Base-by-base conservation (phyloP, 2,113 vertebrate species). In the Notechis scutatus region DNA sequence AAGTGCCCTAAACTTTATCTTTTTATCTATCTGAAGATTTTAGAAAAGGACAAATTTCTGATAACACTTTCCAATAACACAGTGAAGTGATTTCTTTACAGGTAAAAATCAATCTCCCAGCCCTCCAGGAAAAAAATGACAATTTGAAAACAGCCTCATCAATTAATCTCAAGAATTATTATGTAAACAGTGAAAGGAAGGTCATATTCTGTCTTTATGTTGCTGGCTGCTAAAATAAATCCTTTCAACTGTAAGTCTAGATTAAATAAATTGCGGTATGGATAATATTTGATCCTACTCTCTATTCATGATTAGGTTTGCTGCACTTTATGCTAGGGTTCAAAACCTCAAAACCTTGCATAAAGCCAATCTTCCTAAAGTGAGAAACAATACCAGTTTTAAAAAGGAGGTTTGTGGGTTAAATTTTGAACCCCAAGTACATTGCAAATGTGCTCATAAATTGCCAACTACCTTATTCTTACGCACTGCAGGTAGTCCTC, bases 151-250 rank as follows among this genome's bases (percentile, higher is more conserved):
- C 81, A 95, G 91, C 91, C n/a, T 85, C 88, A 89, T 95, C 94
- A 95, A 91, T 90, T 87, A 93, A 39, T 45, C 91, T 94, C 88
- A 97, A 95, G 97, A 94, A 94, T 94, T 92, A 95, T 52, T 90
- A 91, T 92, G 94, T 94, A 86, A 87, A 55, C 81, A 59, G 89
- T 92, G 89, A 90, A 12, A 0, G 93, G 91, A 47, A 69, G 94
- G 69, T 87, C 59, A 61, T 55, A 89, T 47, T 92, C 85, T 93
- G 34, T 39, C 69, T 96, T 90, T 95, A 90, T 96, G 95, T 96
- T 94, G 93, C 47, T 91, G 45, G 64, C 6, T 2, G 18, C n/a
- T 54, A 88, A 81, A 88, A 81, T 39, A n/a, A n/a, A 61, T 91
- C 94, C 61, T 85, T 95, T 94, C 92, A 29, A 29, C 21, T 4